Percentiles rank a stretch among this genome's conserved stretches.
Conservation (phyloP, 2,113 vertebrate genomes). For the Elgaria multicarinata region DNA sequence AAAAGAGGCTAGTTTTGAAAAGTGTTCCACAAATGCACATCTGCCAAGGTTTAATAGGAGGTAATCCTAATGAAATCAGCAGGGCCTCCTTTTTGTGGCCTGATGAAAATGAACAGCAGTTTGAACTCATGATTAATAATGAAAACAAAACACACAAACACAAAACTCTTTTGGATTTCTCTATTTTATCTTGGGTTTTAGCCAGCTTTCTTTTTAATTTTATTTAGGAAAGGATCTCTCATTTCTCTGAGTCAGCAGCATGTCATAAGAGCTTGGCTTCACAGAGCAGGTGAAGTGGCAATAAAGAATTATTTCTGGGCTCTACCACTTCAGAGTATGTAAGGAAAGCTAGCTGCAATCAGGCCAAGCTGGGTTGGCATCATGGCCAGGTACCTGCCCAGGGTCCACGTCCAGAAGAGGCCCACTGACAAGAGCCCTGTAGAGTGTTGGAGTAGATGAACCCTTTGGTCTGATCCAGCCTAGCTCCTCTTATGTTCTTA, state of each 20-base stretch:
- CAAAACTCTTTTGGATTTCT: background rate
- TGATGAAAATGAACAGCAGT: background rate
- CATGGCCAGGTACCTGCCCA: no score
- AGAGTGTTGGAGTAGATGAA: no score
- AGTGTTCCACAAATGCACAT: no score
- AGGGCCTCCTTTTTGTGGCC: background rate
- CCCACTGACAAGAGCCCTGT: no score
- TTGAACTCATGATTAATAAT: background rate
- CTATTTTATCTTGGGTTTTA: background rate
- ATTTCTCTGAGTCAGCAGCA: no score
- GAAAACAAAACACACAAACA: background rate
- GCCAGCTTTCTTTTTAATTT: background rate
- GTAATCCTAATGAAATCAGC: background rate
- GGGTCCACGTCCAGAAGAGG: no score
- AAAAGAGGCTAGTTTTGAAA: no score
- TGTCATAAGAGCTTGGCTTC: background rate
- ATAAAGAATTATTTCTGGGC: background rate
- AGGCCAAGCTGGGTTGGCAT: no score
- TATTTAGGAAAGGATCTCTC: background rate
- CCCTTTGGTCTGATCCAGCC: no score
- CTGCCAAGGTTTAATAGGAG: no score
- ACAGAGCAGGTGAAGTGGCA: background rate
- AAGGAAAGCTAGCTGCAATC: no score
- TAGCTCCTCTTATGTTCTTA: no score
- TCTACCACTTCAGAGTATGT: background rate